Conservation (phyloP, 2,888 invertebrate species). For the Eupeodes latifasciatus region DNA sequence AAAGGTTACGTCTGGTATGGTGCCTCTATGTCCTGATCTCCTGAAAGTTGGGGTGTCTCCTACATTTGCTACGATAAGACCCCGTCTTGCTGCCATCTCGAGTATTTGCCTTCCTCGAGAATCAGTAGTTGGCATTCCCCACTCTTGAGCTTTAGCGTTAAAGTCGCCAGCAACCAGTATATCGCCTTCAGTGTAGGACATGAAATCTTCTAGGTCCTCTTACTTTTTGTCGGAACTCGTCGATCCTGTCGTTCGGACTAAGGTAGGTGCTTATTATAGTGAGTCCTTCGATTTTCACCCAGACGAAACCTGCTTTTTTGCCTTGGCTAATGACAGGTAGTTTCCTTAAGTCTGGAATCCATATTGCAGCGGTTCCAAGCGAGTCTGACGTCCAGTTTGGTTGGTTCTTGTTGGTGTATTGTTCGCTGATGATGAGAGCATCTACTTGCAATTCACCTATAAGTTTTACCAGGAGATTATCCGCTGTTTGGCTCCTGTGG, state of each 20-base stretch:
- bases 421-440: too few relatives aligned
- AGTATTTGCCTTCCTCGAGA: slow-evolving; percentile 53
- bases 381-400: not conserved
- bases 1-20: slow-evolving; percentile 25
- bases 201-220: slow-evolving; percentile 9
- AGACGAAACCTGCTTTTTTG: slow-evolving; percentile 1
- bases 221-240: slow-evolving; percentile 33
- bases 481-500: not conserved
- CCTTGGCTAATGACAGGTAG: not conserved
- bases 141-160: slow-evolving; percentile 37
- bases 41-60: slow-evolving; percentile 35
- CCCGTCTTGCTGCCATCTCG: slow-evolving; percentile 62
- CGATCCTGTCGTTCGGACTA: slow-evolving; percentile 32
- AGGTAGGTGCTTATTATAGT: slow-evolving; percentile 40
- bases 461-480: not conserved
- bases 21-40: slow-evolving; percentile 21
- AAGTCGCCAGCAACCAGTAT: slow-evolving; percentile 28
- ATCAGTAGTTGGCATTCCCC: slow-evolving; percentile 42
- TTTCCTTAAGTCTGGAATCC: not conserved
- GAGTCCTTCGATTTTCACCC: slow-evolving; percentile 19
- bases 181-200: not conserved
- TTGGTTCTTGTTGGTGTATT: not conserved
- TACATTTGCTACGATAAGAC: slow-evolving; percentile 43
- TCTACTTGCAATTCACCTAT: too few relatives aligned
- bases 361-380: not conserved